phyloP scores from a whole-genome alignment of 2,113 vertebrate genomes.

The Taxidea taxus region DNA sequence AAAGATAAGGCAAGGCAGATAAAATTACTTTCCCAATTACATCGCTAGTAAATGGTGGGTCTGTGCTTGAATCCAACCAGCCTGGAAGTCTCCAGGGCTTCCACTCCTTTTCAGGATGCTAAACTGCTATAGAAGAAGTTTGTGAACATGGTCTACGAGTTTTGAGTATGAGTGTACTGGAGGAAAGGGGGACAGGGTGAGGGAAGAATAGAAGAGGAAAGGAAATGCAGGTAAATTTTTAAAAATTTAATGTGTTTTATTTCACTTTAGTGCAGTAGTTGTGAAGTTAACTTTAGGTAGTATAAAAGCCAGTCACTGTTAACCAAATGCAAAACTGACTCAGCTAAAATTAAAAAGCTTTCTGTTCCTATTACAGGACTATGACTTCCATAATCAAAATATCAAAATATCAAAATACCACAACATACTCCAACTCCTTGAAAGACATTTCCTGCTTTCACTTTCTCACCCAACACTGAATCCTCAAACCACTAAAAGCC shows the following conservation, averaged over 20 bases:
- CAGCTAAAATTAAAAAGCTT: neutral
- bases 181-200: neutral
- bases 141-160: neutral
- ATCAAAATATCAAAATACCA: neutral
- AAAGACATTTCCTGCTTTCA: neutral
- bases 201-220: neutral
- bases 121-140: neutral
- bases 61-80: neutral
- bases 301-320: neutral
- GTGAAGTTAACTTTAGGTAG: neutral
- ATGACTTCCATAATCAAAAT: neutral
- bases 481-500: neutral
- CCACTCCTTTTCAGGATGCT: neutral
- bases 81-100: neutral
- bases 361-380: neutral
- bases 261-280: neutral
- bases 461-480: neutral
- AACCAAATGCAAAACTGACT: neutral
- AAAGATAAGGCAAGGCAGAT: neutral
- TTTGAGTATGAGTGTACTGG: neutral
- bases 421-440: neutral
- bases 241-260: neutral
- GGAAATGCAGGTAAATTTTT: neutral
- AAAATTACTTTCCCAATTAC: neutral
- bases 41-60: neutral